Evolutionary conservation across 2,797 vertebrate genomes (phyloP), one percentile per base, ranked within the genome.

Genomic region (Sebastes diploproa): DNA sequence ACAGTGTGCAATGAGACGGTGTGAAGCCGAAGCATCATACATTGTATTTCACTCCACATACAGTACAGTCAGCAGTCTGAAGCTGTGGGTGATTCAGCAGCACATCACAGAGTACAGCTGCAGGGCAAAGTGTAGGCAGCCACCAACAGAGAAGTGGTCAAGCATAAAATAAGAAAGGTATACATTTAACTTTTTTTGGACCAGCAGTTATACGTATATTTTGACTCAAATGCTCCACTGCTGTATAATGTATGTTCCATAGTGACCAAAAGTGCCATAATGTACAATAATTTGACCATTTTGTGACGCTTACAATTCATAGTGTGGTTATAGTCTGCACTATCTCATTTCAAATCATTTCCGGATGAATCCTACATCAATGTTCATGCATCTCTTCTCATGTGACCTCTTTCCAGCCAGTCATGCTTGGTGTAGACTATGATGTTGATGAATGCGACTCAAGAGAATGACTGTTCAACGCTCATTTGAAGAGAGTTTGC

Each of bases 21-120:
- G 27, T 42, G 29, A 30, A 61, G 4, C 70, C 32, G 46, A 9
- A 42, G 38, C 16, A 4, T 9, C 1, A 5, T 11, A 11, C 10
- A 6, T 30, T 29, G 66, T 67, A 62, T 75, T 68, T 75, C 71
- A 71, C 46, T 52, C 20, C 61, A 2, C 55, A 18, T 62, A 13
- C 61, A 42, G 66, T 42, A 4, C 16, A 72, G 29, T 76, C 76
- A 80, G 69, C 84, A 77, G 63, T 70, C 59, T 68, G 83, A 59
- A 22, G 50, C 83, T 36, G 72, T 12, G 50, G 56, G 56, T 72
- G 75, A 85, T 82, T 82, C 72, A 78, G 12, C 61, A 29, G 72
- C 72, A 55, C 30, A 60, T 54, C 54, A 25, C n/a, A 54, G 59
- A 63, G 23, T 69, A 32, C 9, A 54, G 65, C 66, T 64, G 72